These are phyloP conservation scores for Rousettus leschenaultii DNA, from an alignment of 2,113 vertebrate genomes.

Conservation along the genomic window DNA sequence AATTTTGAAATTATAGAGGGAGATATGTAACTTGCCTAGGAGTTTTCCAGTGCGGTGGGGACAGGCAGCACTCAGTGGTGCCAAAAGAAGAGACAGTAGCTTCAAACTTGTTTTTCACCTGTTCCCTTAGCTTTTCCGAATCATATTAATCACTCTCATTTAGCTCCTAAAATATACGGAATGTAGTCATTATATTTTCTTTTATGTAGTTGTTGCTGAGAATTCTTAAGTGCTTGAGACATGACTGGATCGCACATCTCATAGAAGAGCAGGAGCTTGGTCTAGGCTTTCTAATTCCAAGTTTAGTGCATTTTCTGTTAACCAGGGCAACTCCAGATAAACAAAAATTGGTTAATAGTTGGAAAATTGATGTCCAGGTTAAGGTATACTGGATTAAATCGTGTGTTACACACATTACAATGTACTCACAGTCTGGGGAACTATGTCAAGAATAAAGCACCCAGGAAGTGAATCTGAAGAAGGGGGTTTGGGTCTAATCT, in stretches of 20 bases:
- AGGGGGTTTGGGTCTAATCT: not conserved
- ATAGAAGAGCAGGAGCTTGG: not conserved
- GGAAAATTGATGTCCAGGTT: not conserved
- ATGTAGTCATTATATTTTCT: not conserved
- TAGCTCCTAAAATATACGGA: not conserved
- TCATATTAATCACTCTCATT: not conserved
- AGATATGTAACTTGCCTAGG: not conserved
- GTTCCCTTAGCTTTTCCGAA: not conserved
- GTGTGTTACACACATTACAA: not conserved
- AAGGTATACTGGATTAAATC: not conserved
- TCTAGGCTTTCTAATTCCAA: not conserved
- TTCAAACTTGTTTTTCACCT: not conserved
- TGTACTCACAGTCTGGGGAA: not conserved
- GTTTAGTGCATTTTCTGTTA: not conserved
- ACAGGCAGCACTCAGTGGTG: not conserved
- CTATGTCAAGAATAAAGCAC: not conserved
- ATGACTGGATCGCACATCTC: not conserved
- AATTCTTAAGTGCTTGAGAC: not conserved
- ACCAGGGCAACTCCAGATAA: not conserved
- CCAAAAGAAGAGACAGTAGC: not conserved
- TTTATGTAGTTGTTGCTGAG: not conserved
- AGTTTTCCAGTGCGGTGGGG: not conserved
- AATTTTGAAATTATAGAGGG: not conserved
- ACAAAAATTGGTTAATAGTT: not conserved
- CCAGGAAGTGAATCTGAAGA: not conserved